Evolutionary conservation across 1,140 invertebrate genomes (phyloP).

Genomic region (Drosophila subobscura): DNA sequence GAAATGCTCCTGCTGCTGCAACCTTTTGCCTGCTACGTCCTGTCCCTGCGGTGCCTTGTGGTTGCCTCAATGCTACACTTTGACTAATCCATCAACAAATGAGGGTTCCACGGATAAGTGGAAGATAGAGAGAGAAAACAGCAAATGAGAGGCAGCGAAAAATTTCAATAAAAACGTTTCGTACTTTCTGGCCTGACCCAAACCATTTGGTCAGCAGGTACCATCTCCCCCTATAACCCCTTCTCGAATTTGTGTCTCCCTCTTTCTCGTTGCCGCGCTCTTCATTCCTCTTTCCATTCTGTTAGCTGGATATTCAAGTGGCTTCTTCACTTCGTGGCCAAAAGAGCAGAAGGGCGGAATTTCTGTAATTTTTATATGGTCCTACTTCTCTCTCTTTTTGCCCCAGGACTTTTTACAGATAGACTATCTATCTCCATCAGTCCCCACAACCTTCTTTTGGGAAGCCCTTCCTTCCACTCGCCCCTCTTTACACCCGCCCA

Average conservation of each 20-base stretch:
- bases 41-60: not conserved
- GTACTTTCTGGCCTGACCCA: constrained; percentile 27
- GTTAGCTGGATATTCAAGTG: constrained; percentile 66
- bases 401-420: not conserved
- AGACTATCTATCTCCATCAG: constrained; percentile 2
- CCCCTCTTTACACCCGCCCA: constrained; percentile 2
- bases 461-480: constrained; percentile 20
- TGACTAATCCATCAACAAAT: constrained; percentile 81
- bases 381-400: not conserved
- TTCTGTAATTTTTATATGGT: constrained; percentile 50
- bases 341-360: constrained; percentile 25
- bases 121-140: constrained; percentile 18
- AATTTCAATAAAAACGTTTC: constrained; percentile 70
- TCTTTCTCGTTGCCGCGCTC: constrained; percentile 11
- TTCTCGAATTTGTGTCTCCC: constrained; percentile 4
- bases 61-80: constrained; percentile 56
- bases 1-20: constrained; percentile 53
- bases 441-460: constrained; percentile 63
- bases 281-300: constrained; percentile 35
- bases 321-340: constrained; percentile 43
- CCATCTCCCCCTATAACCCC: not conserved
- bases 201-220: constrained; percentile 48
- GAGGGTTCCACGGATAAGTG: constrained; percentile 60
- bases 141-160: constrained; percentile 6
- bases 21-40: not conserved